Conservation (phyloP, 2,113 vertebrate genomes). For the Ceratotherium simum region DNA sequence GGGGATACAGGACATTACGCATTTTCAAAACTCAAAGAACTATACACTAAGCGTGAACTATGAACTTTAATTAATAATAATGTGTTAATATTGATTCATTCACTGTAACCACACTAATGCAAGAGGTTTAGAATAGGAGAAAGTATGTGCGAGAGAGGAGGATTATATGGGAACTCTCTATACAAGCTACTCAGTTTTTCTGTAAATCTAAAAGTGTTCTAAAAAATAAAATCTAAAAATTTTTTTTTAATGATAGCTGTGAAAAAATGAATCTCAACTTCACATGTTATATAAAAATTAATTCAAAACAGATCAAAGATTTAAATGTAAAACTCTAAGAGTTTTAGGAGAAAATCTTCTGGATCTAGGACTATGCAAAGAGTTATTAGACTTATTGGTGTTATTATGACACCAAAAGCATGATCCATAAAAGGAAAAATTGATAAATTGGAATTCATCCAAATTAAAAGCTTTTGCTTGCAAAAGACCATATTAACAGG, state of each 20-base stretch:
- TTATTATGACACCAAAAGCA: not conserved
- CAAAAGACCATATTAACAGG: not conserved
- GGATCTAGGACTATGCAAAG: not conserved
- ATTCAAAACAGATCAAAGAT: not conserved
- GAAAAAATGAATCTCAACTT: not conserved
- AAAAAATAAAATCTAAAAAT: not conserved
- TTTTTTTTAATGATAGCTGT: not conserved
- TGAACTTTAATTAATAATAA: not conserved
- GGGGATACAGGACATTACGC: no score
- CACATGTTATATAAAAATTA: not conserved
- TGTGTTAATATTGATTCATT: fast-evolving
- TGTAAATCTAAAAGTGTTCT: not conserved
- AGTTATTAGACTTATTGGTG: not conserved
- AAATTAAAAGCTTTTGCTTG: not conserved
- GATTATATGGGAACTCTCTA: not conserved
- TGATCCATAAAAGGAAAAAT: not conserved
- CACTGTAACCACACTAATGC: not conserved
- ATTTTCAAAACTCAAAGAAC: not conserved
- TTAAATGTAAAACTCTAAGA: not conserved
- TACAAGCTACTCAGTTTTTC: not conserved
- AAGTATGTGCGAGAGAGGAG: no score
- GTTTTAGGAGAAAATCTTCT: not conserved
- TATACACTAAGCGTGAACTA: not conserved
- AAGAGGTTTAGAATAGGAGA: not conserved
- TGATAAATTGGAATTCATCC: not conserved